These are phyloP conservation scores for Olivierus martensii DNA, from an alignment of 1,140 invertebrate genomes.

Conservation along the genomic window DNA sequence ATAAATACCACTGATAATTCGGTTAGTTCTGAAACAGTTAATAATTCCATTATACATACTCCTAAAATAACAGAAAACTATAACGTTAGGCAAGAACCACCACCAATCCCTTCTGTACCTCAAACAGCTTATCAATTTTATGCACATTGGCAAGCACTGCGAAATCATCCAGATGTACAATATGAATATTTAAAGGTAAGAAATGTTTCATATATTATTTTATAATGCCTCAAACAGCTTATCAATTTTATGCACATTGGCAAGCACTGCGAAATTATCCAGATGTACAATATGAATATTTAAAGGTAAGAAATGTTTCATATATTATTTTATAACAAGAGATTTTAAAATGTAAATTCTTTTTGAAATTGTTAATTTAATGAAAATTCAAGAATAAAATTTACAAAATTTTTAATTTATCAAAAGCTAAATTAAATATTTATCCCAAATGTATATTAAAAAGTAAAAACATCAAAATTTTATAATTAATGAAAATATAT, in stretches of 20 bases:
- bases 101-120: conserved; percentile 18
- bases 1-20: not conserved
- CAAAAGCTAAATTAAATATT: no score
- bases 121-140: conserved; percentile 30
- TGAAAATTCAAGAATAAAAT: no score
- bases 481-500: no score
- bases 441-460: no score
- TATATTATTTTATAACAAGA: no score
- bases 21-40: no score
- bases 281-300: conserved; percentile 25
- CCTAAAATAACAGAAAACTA: no score
- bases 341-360: no score
- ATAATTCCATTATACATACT: not conserved
- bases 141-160: conserved; percentile 31
- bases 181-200: conserved; percentile 27
- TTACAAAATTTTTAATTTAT: no score
- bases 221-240: conserved; percentile 27
- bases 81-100: not conserved
- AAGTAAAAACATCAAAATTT: no score
- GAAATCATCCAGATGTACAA: conserved; percentile 23
- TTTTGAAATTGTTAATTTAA: no score
- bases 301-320: conserved; percentile 25
- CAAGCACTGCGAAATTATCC: conserved; percentile 25
- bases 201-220: no score
- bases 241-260: conserved; percentile 34